Base-by-base conservation (phyloP, 1,140 invertebrate species). In the Belonocnema kinseyi region DNA sequence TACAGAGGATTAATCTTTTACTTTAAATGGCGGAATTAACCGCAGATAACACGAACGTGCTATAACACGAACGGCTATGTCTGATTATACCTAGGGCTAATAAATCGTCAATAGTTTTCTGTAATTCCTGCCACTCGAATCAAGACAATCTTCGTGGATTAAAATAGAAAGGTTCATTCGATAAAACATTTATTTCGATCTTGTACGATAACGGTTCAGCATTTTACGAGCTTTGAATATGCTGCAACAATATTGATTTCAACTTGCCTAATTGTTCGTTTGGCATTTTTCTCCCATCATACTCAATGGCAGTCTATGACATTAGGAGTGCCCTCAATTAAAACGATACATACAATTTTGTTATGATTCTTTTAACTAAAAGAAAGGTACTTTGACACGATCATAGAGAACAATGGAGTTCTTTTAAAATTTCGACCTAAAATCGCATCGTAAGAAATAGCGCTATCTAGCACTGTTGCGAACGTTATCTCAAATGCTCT, bases 101-200 rank as follows among this genome's bases (percentile, higher is more conserved):
- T 26, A 58, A 26, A 58, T 58, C 56, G 3, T 58, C 56, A 12
- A 58, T 58, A 4, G 26, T 3, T 2, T 10, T 21, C 7, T 58
- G 10, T 58, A 58, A 26, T 58, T 58, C 19, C n/a, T 58, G 56
- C 26, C 56, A 10, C 13, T 21, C 56, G 56, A 17, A 21, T 21
- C 56, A 58, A 11, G 56, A 58, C 56, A 58, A 19, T 58, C 56
- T n/a, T n/a, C n/a, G n/a, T n/a, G n/a, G n/a, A n/a, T n/a, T n/a
- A n/a, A n/a, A n/a, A n/a, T n/a, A n/a, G n/a, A n/a, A n/a, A n/a
- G n/a, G n/a, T n/a, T n/a, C n/a, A n/a, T n/a, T n/a, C n/a, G n/a
- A n/a, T n/a, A n/a, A n/a, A n/a, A n/a, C n/a, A n/a, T n/a, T n/a
- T n/a, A n/a, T n/a, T n/a, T n/a, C n/a, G n/a, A n/a, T n/a, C n/a